Percentiles rank a stretch among this genome's conserved stretches.
These are phyloP conservation scores for Notolabrus celidotus DNA, from an alignment of 2,797 vertebrate genomes.

Conservation along the genomic window DNA sequence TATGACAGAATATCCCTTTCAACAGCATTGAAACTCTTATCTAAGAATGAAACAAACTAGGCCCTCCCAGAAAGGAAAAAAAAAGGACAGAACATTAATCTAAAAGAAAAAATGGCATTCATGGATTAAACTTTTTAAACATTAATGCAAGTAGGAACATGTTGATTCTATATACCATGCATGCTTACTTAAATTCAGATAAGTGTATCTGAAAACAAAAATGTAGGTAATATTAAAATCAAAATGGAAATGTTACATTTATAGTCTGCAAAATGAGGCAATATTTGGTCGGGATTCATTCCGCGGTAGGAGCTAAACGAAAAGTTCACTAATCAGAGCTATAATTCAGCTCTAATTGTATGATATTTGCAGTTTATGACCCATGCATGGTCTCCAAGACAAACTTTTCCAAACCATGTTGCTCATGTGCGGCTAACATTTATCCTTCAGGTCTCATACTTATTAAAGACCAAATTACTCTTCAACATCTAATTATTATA, in stretches of 20 bases:
- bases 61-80: not conserved
- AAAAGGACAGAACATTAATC: not conserved
- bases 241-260: not conserved
- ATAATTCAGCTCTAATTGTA: not conserved
- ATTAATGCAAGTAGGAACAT: not conserved
- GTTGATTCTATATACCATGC: not conserved
- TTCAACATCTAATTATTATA: not conserved
- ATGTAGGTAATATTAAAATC: not conserved
- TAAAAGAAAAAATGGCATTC: not conserved
- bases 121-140: not conserved
- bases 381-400: not conserved
- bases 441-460: not conserved
- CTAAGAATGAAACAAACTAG: too few species aligned
- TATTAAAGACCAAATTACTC: not conserved
- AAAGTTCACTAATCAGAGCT: not conserved
- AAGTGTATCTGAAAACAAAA: not conserved
- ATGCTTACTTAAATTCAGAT: not conserved
- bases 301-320: not conserved
- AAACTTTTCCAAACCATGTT: not conserved
- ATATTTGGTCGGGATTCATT: not conserved
- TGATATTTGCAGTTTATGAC: not conserved
- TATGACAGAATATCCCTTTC: too few species aligned
- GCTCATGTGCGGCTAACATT: not conserved
- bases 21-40: too few species aligned
- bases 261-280: not conserved